Percentiles rank a stretch among this genome's conserved stretches.
Conservation (phyloP, 2,888 invertebrate genomes). For the Theretra japonica region DNA sequence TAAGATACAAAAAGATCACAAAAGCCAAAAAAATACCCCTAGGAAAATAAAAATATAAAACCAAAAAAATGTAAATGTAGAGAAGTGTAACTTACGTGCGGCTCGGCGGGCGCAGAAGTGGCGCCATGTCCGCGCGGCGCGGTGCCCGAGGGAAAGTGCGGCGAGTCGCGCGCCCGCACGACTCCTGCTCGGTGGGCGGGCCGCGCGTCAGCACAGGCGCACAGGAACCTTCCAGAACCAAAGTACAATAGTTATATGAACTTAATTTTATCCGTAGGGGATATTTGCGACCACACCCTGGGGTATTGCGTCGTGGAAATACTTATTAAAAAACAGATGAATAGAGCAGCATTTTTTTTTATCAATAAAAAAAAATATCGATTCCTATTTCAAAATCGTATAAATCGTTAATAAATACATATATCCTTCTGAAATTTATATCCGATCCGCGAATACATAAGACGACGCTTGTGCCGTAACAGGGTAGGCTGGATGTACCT, state of each 20-base stretch:
- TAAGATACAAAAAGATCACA: not conserved
- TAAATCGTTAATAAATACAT: no score
- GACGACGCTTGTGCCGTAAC: no score
- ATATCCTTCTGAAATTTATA: no score
- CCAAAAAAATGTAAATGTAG: not conserved
- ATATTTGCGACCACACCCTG: conserved; percentile 12
- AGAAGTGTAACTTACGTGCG: conserved; percentile 70
- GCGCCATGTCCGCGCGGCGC: conserved; percentile 82
- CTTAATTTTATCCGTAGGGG: not conserved
- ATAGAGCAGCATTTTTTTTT: no score
- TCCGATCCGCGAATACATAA: no score
- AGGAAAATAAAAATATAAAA: not conserved
- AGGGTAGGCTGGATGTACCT: no score
- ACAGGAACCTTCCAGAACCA: conserved; percentile 24
- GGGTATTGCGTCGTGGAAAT: not conserved
- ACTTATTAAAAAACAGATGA: no score
- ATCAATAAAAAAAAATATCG: no score
- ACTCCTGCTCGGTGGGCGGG: conserved; percentile 41
- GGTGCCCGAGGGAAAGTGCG: conserved; percentile 68
- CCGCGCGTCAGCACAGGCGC: conserved; percentile 36
- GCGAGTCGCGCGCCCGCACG: conserved; percentile 19
- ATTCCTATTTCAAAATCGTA: no score
- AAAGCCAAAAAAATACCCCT: not conserved
- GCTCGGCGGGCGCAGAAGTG: conserved; percentile 73
- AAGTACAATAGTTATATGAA: not conserved